Evolutionary conservation across 37 sponge, comb jelly and placozoan genomes (phyloP).

Genomic region (Beroe ovata): DNA sequence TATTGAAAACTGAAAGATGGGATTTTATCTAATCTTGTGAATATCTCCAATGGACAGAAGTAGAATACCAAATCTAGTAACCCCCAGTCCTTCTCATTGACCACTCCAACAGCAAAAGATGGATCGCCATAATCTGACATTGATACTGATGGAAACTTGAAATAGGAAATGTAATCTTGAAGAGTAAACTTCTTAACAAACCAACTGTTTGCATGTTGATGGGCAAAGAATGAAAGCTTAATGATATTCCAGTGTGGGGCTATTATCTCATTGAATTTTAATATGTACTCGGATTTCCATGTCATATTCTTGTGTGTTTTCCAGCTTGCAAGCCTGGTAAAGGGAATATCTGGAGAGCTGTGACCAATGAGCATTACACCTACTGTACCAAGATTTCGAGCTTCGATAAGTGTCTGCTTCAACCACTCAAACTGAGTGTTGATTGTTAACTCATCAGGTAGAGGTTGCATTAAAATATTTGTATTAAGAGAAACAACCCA

Average conservation of each 20-base stretch:
- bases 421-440: constrained; percentile 16
- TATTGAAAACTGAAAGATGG: not conserved
- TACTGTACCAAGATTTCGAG: not conserved
- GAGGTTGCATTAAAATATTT: not conserved
- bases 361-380: constrained; percentile 25
- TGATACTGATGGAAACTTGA: constrained; percentile 15
- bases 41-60: not conserved
- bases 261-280: constrained; percentile 1
- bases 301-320: not conserved
- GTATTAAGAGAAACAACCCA: constrained; percentile 26
- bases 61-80: constrained; percentile 6
- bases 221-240: constrained; percentile 26
- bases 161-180: not conserved
- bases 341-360: not conserved
- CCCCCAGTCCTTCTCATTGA: not conserved
- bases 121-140: not conserved
- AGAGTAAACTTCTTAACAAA: not conserved
- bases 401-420: not conserved
- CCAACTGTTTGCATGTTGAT: constrained; percentile 39
- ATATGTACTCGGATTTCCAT: constrained; percentile 24
- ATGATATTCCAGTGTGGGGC: not conserved
- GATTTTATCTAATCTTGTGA: not conserved
- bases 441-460: not conserved
- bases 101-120: constrained; percentile 26
- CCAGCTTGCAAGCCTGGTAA: not conserved